Evolutionary conservation across 2,797 vertebrate species (phyloP).

Genomic region (Neomorphus geoffroyi): DNA sequence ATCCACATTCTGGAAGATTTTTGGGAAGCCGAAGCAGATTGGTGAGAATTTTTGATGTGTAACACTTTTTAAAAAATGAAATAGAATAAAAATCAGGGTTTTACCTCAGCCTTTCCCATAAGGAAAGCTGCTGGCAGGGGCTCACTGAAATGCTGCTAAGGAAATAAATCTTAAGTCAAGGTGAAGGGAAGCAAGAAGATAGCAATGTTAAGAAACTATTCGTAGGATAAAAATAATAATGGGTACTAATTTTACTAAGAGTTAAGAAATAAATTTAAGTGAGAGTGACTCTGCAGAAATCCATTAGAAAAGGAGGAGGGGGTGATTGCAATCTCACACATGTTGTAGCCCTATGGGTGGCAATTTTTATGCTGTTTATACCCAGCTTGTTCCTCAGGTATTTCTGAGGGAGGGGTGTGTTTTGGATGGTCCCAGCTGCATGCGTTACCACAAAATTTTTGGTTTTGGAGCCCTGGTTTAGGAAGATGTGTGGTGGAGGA

Average conservation of each 20-base stretch:
- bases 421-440: background rate
- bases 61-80: background rate
- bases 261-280: background rate
- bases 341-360: background rate
- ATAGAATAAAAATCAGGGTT: background rate
- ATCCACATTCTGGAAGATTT: conserved; percentile 79
- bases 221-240: background rate
- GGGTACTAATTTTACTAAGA: background rate
- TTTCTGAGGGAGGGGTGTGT: background rate
- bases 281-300: background rate
- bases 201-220: background rate
- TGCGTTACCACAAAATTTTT: background rate
- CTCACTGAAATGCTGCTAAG: background rate
- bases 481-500: background rate
- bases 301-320: background rate
- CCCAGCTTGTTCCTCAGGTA: background rate
- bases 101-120: background rate
- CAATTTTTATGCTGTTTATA: background rate
- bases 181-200: background rate
- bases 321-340: background rate
- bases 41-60: conserved; percentile 71
- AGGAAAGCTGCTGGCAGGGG: background rate
- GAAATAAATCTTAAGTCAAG: background rate
- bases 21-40: conserved; percentile 83
- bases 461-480: background rate